A percentile compares a stretch with the other conserved stretches of the same genome.
Conservation (phyloP, 1,140 invertebrate species). For the Drosophila tsacasi region DNA sequence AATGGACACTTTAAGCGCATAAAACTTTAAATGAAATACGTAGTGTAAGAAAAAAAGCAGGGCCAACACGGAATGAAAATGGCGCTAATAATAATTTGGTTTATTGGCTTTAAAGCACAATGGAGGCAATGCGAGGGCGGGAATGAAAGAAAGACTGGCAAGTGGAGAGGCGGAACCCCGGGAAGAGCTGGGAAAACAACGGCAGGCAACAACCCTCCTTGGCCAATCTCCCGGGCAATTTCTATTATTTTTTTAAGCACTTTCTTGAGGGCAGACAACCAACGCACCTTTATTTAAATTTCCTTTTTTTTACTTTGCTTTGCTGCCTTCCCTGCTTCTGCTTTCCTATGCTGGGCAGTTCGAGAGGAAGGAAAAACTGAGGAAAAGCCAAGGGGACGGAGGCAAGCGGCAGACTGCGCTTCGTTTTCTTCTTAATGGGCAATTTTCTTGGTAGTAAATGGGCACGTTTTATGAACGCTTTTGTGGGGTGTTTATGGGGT, state of each 20-base stretch:
- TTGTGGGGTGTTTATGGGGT: slow-evolving; percentile 84
- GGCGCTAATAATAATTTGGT: slow-evolving; percentile 85
- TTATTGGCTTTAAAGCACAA: slow-evolving; percentile 85
- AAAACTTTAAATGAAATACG: slow-evolving; percentile 82
- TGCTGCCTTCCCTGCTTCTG: not conserved
- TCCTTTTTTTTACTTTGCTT: slow-evolving; percentile 20
- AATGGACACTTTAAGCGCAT: slow-evolving; percentile 63
- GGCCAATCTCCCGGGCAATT: slow-evolving; percentile 55
- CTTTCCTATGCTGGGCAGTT: slow-evolving; percentile 41
- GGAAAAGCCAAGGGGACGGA: not conserved
- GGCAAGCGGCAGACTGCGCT: slow-evolving; percentile 41
- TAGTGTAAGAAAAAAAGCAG: slow-evolving; percentile 37
- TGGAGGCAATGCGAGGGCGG: slow-evolving; percentile 66
- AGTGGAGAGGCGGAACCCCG: slow-evolving; percentile 60
- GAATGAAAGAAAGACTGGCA: slow-evolving; percentile 15
- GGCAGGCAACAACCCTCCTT: slow-evolving; percentile 17
- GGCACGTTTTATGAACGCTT: slow-evolving; percentile 84
- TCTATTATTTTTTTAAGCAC: slow-evolving; percentile 60
- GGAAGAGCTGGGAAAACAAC: slow-evolving; percentile 13
- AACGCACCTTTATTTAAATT: slow-evolving; percentile 85
- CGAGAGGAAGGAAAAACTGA: not conserved
- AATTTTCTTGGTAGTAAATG: slow-evolving; percentile 84
- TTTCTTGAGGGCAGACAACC: slow-evolving; percentile 59
- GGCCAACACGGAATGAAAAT: slow-evolving; percentile 63
- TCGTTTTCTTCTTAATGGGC: slow-evolving; percentile 79